Evolutionary conservation across 1,140 invertebrate genomes (phyloP), one percentile per base, ranked within the genome.

Genomic region (Megalopta genalis): DNA sequence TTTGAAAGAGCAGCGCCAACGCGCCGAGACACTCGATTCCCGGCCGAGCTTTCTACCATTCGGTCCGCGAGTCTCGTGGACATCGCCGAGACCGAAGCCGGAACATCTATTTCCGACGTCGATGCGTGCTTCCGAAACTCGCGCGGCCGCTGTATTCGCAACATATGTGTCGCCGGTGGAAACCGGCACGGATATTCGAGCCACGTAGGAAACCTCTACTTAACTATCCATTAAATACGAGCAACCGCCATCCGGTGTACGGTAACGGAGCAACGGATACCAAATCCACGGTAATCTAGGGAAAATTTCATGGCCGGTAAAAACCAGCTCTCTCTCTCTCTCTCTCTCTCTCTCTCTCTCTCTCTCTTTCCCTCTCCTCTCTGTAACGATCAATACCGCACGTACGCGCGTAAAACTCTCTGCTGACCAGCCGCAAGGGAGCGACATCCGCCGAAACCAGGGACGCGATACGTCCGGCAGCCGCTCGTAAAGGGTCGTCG

Each of bases 141-240:
- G 32, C 18, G 25, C 54, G n/a, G 65, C 60, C 49, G 54, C 42
- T 46, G 42, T 46, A 46, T 46, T 46, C 69, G 83, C 83, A 84
- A 85, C 87, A 90, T 88, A 89, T 89, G 89, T 82, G 81, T 71
- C 78, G 39, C 64, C 81, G 21, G 64, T 66, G 86, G 67, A 81
- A 68, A 70, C 73, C 68, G 54, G 60, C 86, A 79, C 77, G 79
- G 81, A 83, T 87, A 90, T 91, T 91, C 90, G 82, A 81, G 81
- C 87, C 90, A 90, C 88, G 90, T 90, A 91, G 85, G 79, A 87
- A 89, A 90, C 84, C 90, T 90, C 88, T 90, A 91, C 90, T 92
- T 91, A 92, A 91, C 91, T 91, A 90, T 90, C 91, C 89, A 91
- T 92, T 92, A 91, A 91, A 91, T 88, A 91, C 86, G 88, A 89